A percentile compares a stretch with the other conserved stretches of the same genome.
Conservation (phyloP, 53 echinoderm and acorn worm genomes). For the Hippasteria phrygiana region DNA sequence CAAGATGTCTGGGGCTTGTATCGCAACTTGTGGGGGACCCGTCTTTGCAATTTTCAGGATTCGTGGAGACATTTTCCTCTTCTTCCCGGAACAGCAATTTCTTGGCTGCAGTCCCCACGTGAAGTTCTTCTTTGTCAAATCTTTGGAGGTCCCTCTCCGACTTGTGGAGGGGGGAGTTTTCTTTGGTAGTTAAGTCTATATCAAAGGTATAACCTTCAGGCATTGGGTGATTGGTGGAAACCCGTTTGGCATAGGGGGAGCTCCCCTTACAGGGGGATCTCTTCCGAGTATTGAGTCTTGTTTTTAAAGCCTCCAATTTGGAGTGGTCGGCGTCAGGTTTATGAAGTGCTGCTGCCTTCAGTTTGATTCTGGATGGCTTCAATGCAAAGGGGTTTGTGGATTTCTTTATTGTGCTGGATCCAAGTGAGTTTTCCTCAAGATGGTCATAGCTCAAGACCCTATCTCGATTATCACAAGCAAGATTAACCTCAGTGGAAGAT, state of each 20-base stretch:
- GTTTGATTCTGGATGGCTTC: conserved; percentile 47
- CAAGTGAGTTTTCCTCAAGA: conserved; percentile 15
- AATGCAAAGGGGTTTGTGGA: background rate
- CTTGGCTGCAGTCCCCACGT: conserved; percentile 6
- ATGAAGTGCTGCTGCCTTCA: conserved; percentile 7
- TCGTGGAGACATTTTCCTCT: conserved; percentile 16
- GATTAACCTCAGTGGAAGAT: background rate
- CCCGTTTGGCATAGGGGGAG: conserved; percentile 82
- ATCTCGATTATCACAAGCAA: background rate
- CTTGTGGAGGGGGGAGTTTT: background rate
- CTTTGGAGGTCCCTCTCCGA: background rate
- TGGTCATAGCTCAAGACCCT: background rate
- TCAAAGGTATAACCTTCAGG: background rate
- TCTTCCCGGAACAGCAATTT: conserved; percentile 38
- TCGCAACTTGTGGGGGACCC: background rate
- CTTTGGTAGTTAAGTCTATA: background rate
- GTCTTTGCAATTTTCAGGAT: background rate
- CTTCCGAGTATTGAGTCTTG: conserved; percentile 54
- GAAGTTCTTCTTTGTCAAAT: no score
- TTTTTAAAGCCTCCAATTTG: background rate
- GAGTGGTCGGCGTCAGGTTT: background rate
- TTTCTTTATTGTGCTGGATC: background rate
- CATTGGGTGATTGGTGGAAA: conserved; percentile 16
- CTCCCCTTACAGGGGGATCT: conserved; percentile 76
- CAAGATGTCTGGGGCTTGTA: background rate